phyloP scores from a whole-genome alignment of 2,113 vertebrate species.

The Motacilla tschutschensis region DNA sequence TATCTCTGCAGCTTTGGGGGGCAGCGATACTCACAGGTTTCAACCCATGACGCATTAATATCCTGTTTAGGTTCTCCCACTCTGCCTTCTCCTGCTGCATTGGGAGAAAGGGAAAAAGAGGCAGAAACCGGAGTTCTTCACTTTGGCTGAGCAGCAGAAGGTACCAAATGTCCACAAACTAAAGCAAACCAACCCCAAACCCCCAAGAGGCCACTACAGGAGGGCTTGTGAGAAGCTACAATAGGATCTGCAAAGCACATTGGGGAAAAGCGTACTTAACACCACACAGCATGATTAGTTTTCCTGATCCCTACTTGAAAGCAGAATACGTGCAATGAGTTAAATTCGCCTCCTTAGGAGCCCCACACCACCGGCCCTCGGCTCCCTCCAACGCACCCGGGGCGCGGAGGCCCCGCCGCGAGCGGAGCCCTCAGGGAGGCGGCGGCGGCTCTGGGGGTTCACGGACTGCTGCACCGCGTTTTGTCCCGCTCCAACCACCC shows the following conservation, averaged over 20 bases:
- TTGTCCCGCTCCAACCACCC: neutral
- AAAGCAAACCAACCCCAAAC: neutral
- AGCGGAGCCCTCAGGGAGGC: neutral
- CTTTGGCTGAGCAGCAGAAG: neutral
- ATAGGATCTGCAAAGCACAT: fast-evolving
- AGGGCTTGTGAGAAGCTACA: neutral
- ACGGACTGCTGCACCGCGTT: fast-evolving
- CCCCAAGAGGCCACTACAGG: neutral
- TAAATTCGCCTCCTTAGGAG: neutral
- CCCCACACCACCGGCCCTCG: neutral
- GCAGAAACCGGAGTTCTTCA: neutral
- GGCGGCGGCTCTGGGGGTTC: fast-evolving
- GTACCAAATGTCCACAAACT: neutral
- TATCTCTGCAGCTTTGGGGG: conserved; percentile 65
- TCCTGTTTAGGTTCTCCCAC: conserved; percentile 81
- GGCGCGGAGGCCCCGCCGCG: neutral
- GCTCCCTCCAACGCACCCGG: neutral
- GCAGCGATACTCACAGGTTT: conserved; percentile 74
- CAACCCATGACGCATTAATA: conserved; percentile 79
- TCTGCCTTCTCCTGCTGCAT: conserved; percentile 75
- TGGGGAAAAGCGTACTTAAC: fast-evolving
- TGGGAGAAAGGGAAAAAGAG: neutral
- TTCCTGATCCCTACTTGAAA: too few species aligned
- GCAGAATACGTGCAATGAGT: fast-evolving
- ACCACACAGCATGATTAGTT: fast-evolving